Conservation (phyloP, 2,113 vertebrate genomes). For the Calidris pugnax region DNA sequence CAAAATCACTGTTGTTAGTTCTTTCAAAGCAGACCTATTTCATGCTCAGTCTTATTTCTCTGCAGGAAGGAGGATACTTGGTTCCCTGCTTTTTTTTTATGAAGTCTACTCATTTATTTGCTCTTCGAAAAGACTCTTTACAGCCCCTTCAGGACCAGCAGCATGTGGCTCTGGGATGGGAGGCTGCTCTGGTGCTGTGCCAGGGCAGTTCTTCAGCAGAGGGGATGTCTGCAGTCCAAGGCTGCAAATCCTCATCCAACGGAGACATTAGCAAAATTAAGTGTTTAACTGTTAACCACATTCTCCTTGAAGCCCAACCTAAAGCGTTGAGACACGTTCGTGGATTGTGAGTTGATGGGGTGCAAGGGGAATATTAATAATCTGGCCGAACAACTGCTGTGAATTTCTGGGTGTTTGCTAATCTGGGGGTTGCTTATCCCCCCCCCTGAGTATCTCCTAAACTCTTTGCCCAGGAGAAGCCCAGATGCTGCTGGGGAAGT, state of each 20-base stretch:
- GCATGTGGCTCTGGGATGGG: neutral
- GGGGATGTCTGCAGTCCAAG: neutral
- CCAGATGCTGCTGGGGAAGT: neutral
- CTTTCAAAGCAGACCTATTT: neutral
- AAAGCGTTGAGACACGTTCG: rapidly evolving
- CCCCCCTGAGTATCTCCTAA: neutral
- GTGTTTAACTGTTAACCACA: rapidly evolving
- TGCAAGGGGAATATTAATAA: neutral
- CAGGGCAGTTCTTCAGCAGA: neutral
- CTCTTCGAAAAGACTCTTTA: neutral
- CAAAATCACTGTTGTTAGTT: neutral
- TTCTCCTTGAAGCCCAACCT: neutral
- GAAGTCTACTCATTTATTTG: constrained; percentile 3
- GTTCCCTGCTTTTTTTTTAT: neutral
- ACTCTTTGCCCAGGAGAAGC: neutral
- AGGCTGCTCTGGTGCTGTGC: neutral
- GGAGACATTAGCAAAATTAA: neutral
- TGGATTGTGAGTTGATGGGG: neutral
- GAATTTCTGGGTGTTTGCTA: neutral
- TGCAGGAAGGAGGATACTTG: neutral
- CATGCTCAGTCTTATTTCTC: neutral
- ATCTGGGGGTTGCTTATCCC: neutral
- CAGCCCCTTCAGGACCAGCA: neutral
- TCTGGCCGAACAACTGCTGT: neutral
- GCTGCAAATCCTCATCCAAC: neutral